phyloP scores from a whole-genome alignment of 2,797 vertebrate species.

The Odontamblyopus lacepedii region DNA sequence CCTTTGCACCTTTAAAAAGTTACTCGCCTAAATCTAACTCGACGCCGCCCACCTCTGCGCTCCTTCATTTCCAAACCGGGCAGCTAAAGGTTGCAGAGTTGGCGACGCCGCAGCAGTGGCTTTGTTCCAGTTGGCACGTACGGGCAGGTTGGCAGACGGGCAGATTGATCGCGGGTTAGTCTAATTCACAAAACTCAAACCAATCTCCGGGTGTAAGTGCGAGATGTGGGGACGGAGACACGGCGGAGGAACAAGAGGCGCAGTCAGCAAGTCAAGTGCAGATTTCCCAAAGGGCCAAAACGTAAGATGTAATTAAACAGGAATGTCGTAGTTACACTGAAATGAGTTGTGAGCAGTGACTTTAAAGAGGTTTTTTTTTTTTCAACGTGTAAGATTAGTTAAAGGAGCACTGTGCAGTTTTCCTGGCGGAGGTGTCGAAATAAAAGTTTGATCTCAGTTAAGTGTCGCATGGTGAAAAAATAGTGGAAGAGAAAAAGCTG shows the following conservation, averaged over 20 bases:
- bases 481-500: no score
- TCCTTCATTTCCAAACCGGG: slow-evolving; percentile 42
- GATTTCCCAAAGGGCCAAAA: slow-evolving; percentile 4
- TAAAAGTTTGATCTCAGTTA: no score
- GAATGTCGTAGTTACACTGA: neutral
- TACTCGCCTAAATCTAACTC: neutral
- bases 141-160: neutral
- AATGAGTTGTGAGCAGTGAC: neutral
- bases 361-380: neutral
- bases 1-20: neutral
- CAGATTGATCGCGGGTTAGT: slow-evolving; percentile 14
- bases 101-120: slow-evolving; percentile 22
- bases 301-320: neutral
- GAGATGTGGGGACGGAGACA: neutral
- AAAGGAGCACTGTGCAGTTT: no score
- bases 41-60: slow-evolving; percentile 1
- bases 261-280: slow-evolving; percentile 3
- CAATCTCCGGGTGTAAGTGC: slow-evolving; percentile 3
- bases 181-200: slow-evolving; percentile 12
- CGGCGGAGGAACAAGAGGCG: neutral
- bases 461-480: no score
- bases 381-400: no score
- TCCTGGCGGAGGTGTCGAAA: no score
- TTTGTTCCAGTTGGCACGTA: slow-evolving; percentile 17
- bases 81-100: slow-evolving; percentile 15